Conservation (phyloP, 1,140 invertebrate species). For the Leptinotarsa lineolata region DNA sequence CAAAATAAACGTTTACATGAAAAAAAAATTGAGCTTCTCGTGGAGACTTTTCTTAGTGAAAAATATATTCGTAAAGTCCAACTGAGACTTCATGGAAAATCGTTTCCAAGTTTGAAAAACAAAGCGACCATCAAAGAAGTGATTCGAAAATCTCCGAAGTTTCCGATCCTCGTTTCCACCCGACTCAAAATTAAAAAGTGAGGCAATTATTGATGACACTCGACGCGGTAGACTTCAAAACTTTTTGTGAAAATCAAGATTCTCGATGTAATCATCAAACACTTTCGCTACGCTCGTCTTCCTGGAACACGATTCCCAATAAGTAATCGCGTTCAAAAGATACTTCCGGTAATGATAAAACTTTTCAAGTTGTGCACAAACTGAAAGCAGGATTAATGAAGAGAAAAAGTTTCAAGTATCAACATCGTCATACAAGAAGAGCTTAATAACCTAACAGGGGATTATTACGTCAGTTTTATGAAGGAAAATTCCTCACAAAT, state of each 20-base stretch:
- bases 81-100: too few species aligned
- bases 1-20: too few species aligned
- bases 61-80: too few species aligned
- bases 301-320: constrained; percentile 2
- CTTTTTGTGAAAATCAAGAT: too few species aligned
- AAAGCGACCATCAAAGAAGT: too few species aligned
- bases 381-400: constrained; percentile 17
- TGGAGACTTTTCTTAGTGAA: too few species aligned
- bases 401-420: constrained; percentile 21
- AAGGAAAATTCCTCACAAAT: constrained; percentile 21
- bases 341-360: constrained; percentile 39
- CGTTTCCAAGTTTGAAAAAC: too few species aligned
- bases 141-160: neutral
- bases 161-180: too few species aligned
- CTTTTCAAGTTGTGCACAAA: constrained; percentile 23
- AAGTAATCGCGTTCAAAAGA: constrained; percentile 10
- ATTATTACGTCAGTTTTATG: constrained; percentile 18
- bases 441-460: constrained; percentile 19
- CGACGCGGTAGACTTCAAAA: neutral
- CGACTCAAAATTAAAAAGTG: too few species aligned
- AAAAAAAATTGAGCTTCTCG: too few species aligned
- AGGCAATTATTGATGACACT: neutral
- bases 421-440: constrained; percentile 15
- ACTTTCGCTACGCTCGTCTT: neutral
- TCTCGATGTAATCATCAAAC: neutral